phyloP scores from a whole-genome alignment of 2,797 vertebrate genomes.

The Gymnoscopelus microlampas region DNA sequence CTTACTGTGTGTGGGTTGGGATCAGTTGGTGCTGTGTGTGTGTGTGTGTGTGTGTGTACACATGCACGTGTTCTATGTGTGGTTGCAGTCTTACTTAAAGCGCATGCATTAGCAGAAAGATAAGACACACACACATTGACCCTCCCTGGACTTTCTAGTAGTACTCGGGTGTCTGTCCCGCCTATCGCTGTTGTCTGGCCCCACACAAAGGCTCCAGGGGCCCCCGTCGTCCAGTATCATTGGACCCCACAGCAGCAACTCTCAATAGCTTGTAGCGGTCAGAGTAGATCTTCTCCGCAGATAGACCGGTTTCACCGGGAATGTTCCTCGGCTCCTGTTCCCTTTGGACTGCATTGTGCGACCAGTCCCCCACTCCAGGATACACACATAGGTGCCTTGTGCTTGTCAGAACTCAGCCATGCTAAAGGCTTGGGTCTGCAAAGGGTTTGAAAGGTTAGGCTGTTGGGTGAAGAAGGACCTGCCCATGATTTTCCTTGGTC shows the following conservation, averaged over 20 bases:
- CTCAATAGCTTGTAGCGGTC: conserved; percentile 34
- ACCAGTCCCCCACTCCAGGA: conserved; percentile 12
- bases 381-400: conserved; percentile 45
- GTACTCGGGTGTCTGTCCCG: conserved; percentile 54
- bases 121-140: conserved; percentile 14
- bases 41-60: not conserved
- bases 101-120: not conserved
- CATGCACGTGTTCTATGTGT: not conserved
- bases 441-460: conserved; percentile 22
- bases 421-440: not conserved
- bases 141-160: conserved; percentile 25
- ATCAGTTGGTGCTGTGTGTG: not conserved
- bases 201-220: conserved; percentile 42
- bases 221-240: conserved; percentile 23
- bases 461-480: conserved; percentile 13
- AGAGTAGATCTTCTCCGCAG: conserved; percentile 39
- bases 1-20: conserved; percentile 33
- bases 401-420: conserved; percentile 8
- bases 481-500: conserved; percentile 8
- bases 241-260: conserved; percentile 32
- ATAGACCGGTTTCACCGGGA: conserved; percentile 60
- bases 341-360: conserved; percentile 44
- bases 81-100: not conserved
- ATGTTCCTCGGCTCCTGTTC: conserved; percentile 45
- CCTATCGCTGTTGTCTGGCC: conserved; percentile 25